A percentile compares a stretch with the other conserved stretches of the same genome.
phyloP scores from a whole-genome alignment of 2,797 vertebrate species.

The Neosalanx taihuensis region DNA sequence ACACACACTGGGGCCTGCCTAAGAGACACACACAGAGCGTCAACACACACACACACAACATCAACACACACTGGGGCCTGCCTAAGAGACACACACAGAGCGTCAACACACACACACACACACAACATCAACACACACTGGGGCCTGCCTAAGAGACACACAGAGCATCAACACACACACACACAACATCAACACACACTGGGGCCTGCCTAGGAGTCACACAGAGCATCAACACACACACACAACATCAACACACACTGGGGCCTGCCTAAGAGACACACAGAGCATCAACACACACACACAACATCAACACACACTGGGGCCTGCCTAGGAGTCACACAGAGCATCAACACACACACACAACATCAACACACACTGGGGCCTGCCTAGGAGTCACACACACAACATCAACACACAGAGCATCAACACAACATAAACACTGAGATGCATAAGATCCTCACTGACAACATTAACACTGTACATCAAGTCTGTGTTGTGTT shows the following conservation, averaged over 20 bases:
- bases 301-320: not conserved
- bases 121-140: not conserved
- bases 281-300: not conserved
- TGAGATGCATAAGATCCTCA: too few species aligned
- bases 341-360: too few species aligned
- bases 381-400: too few species aligned
- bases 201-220: constrained; percentile 81
- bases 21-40: constrained; percentile 1
- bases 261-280: not conserved
- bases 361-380: too few species aligned
- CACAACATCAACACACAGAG: too few species aligned
- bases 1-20: constrained; percentile 86
- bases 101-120: constrained; percentile 3
- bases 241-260: not conserved
- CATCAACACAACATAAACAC: not conserved
- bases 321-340: too few species aligned
- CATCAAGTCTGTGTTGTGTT: too few species aligned
- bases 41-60: not conserved
- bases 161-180: too few species aligned
- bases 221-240: not conserved
- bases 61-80: not conserved
- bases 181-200: constrained; percentile 54
- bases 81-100: not conserved
- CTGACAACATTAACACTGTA: too few species aligned
- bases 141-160: too few species aligned